Base-by-base conservation (phyloP, 1,140 invertebrate species). In the Cepaea nemoralis region DNA sequence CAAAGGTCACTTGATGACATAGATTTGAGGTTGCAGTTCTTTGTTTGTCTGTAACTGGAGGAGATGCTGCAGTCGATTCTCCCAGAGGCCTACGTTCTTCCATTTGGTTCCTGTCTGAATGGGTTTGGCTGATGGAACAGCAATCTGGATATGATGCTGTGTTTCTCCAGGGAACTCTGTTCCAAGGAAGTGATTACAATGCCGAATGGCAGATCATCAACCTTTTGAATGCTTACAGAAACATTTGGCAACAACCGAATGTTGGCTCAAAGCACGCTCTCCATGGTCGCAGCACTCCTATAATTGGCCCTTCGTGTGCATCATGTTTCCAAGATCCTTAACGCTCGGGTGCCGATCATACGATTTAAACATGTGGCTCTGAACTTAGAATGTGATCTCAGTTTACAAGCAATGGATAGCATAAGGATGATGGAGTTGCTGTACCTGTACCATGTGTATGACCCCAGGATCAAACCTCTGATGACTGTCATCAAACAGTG, bases 61-160 rank as follows among this genome's bases (percentile, higher is more conserved):
- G 77, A 80, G 5, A 3, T 71, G 42, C 8, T 80, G 63, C 66
- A 71, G 67, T 50, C 66, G 2, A 1, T 70, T 0, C 77, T 80
- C 8, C 77, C 77, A 40, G 40, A 71, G 24, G 3, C 67, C 22
- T 40, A 42, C 6, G 67, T 80, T n/a, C 70, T 71, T 37, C 77
- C 77, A 10, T 80, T 70, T 71, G 77, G 77, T 2, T 80, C 77
- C 3, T 80, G 77, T 33, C 10, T 80, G 35, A 80, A 80, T 55
- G 77, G 77, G 5, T 80, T 80, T 71, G 77, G 77, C 24, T 80
- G 77, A 67, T 80, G 77, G 77, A 55, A 71, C 48, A 71, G 77
- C 24, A 67, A 80, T 66, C 31, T 80, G 14, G 77, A 80, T 71
- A 80, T 80, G 77, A 80, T 80, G 77, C 27, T 80, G 24, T 78